Conservation (phyloP, 1,140 invertebrate genomes). For the Camponotus vicinus region DNA sequence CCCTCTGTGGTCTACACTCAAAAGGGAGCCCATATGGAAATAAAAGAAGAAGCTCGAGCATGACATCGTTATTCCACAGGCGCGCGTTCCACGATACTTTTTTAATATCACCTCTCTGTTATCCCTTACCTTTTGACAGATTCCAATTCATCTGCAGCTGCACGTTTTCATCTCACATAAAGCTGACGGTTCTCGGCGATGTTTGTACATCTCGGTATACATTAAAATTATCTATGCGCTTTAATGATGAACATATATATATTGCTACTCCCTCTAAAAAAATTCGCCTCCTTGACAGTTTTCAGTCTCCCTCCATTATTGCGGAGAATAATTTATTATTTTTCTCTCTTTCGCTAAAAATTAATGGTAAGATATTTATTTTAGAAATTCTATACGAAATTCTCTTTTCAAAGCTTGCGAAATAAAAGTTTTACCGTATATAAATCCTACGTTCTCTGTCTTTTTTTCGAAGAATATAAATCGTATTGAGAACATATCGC, state of each 20-base stretch:
- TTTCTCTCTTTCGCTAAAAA: neutral
- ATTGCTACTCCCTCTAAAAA: neutral
- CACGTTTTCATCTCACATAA: neutral
- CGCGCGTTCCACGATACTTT: constrained; percentile 32
- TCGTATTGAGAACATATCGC: neutral
- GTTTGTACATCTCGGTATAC: neutral
- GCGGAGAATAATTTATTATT: constrained; percentile 6
- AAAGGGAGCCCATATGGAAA: constrained; percentile 20
- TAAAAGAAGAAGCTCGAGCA: constrained; percentile 49
- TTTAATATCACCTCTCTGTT: constrained; percentile 56
- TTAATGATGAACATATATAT: constrained; percentile 26
- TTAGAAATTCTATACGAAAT: neutral
- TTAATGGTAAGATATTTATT: constrained; percentile 1
- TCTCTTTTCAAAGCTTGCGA: neutral
- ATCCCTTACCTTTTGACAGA: constrained; percentile 36
- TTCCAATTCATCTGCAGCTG: constrained; percentile 53
- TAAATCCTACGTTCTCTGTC: neutral
- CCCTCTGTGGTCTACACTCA: constrained; percentile 35
- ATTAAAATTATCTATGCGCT: neutral
- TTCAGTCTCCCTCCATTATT: neutral
- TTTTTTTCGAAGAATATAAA: neutral
- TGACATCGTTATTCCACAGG: neutral
- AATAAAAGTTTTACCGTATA: neutral
- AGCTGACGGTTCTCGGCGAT: constrained; percentile 3
- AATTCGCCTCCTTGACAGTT: neutral